These are phyloP conservation scores for Dryobotodes eremita DNA, from an alignment of 2,888 invertebrate genomes.

Conservation along the genomic window DNA sequence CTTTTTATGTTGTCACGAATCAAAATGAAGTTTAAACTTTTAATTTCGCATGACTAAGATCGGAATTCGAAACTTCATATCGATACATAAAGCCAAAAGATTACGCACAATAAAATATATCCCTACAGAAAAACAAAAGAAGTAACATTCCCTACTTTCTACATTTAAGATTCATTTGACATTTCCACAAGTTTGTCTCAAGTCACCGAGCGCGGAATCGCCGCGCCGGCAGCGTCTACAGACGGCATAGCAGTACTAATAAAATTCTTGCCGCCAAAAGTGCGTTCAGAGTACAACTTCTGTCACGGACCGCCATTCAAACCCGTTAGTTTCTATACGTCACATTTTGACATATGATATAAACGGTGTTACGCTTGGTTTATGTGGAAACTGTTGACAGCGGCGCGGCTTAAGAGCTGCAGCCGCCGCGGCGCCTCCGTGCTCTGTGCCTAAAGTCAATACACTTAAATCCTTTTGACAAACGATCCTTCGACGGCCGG, in stretches of 20 bases:
- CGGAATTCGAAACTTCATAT: background rate
- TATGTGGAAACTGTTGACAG: too few relatives aligned
- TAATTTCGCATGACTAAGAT: background rate
- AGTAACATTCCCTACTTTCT: background rate
- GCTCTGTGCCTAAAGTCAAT: slow-evolving; percentile 47
- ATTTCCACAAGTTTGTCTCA: slow-evolving; percentile 41
- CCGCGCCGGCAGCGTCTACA: background rate
- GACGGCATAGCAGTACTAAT: background rate
- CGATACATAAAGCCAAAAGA: background rate
- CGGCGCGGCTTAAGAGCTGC: background rate
- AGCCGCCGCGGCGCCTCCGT: too few relatives aligned
- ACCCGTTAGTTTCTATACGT: too few relatives aligned
- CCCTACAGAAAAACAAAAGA: slow-evolving; percentile 8
- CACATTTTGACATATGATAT: too few relatives aligned
- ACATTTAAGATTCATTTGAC: slow-evolving; percentile 52
- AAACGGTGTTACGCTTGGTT: too few relatives aligned
- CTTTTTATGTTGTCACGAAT: background rate
- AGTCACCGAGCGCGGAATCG: slow-evolving; percentile 15
- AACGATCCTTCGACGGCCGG: slow-evolving; percentile 34
- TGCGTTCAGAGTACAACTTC: background rate
- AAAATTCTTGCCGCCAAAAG: background rate
- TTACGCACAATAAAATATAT: slow-evolving; percentile 15
- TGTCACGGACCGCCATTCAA: background rate
- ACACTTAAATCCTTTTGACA: slow-evolving; percentile 60
- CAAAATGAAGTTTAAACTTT: background rate